Evolutionary conservation across 2,113 vertebrate species (phyloP).

Genomic region (Indri indri): DNA sequence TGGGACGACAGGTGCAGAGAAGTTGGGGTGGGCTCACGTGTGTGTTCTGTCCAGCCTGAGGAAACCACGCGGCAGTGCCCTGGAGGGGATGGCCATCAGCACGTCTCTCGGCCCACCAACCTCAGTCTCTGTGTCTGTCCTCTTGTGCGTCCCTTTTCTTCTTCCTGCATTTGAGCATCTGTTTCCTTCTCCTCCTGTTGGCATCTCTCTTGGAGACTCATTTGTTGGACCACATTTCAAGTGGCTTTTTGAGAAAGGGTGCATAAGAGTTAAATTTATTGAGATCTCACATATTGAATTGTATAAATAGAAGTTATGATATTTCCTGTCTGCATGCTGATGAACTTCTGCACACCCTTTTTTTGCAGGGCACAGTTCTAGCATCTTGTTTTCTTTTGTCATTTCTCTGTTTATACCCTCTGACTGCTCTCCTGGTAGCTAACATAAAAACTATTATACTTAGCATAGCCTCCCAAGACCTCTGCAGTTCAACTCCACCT

Average conservation of each 20-base stretch:
- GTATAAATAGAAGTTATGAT: not conserved
- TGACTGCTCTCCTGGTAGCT: not conserved
- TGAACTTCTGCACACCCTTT: not conserved
- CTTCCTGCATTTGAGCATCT: not conserved
- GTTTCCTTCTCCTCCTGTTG: not conserved
- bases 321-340: not conserved
- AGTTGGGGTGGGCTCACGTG: not conserved
- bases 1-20: not conserved
- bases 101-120: no score
- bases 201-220: not conserved
- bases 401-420: not conserved
- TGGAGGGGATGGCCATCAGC: no score
- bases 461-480: not conserved
- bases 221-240: not conserved
- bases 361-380: not conserved
- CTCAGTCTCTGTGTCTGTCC: not conserved
- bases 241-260: not conserved
- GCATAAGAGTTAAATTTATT: not conserved
- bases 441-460: not conserved
- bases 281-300: not conserved
- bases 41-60: not conserved
- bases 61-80: not conserved
- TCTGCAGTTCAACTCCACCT: not conserved
- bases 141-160: not conserved
- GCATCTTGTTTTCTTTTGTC: not conserved